Evolutionary conservation across 2,113 vertebrate genomes (phyloP), one percentile per base, ranked within the genome.

Genomic region (Xerus inauris): DNA sequence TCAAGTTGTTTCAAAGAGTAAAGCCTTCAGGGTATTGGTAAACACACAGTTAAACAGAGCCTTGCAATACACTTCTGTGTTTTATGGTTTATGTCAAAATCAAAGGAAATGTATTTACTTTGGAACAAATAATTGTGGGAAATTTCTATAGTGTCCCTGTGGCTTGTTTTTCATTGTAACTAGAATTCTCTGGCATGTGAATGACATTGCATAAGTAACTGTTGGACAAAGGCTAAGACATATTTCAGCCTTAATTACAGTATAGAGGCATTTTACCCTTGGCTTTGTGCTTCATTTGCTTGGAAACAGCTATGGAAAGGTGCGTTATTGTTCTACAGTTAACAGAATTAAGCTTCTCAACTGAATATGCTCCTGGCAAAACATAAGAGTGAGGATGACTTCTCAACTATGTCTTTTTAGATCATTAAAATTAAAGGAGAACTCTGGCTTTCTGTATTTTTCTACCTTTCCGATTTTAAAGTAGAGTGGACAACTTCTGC

Each of bases 31-130:
- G 96, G 94, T 94, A 87, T 92, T 94, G 95, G 97, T 97, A 97
- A 97, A 95, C 82, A 96, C 57, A 75, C 40, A 51, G 75, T 86
- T 89, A 95, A 96, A 93, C 67, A 77, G 47, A 86, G 71, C 75
- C 51, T 97, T 38, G 90, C 96, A 94, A 76, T 97, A 72, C 47
- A 67, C 80, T 72, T 82, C 89, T 95, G 91, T 91, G 94, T 95
- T 96, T 95, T 95, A 95, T 42, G 95, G 94, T 97, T 96, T 96
- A n/a, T 95, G 94, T 96, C 84, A 91, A n/a, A 97, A 97, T 97
- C 95, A 98, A 97, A 98, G 95, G 87, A 91, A 94, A 96, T 0
- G 3, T 96, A 95, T 97, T 97, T 97, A 93, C 95, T 94, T 94
- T 96, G 97, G 95, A 96, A 94, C 86, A 96, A 97, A 92, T 93